These are phyloP conservation scores for Onychorhynchus coronatus DNA, from an alignment of 2,113 vertebrate genomes.

Conservation along the genomic window DNA sequence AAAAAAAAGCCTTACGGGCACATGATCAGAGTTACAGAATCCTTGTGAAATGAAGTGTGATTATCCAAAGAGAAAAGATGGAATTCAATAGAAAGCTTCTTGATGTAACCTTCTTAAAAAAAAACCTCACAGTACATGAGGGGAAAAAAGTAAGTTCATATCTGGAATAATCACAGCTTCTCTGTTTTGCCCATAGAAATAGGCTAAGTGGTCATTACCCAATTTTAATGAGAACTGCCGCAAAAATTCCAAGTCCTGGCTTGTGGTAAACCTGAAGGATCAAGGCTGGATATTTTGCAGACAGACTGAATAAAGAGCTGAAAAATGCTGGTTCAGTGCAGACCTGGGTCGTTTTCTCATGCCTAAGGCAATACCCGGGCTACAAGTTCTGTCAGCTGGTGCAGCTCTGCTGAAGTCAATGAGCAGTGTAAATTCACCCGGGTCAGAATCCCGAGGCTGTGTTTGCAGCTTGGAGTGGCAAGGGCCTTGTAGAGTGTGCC, in stretches of 20 bases:
- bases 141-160: accelerated
- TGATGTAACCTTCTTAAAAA: not conserved
- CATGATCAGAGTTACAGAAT: not conserved
- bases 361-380: not conserved
- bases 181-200: not conserved
- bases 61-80: not conserved
- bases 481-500: not conserved
- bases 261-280: not conserved
- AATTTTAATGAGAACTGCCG: not conserved
- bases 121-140: not conserved
- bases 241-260: not conserved
- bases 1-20: not conserved
- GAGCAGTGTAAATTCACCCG: not conserved
- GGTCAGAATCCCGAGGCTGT: not conserved
- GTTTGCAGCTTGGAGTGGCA: not conserved
- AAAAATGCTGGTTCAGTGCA: not conserved
- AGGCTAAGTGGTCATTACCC: not conserved
- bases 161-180: not conserved
- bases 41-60: not conserved
- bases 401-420: not conserved
- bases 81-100: not conserved
- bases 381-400: not conserved
- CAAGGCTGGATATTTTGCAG: not conserved
- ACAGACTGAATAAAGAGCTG: not conserved
- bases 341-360: not conserved